Evolutionary conservation across 2,797 vertebrate genomes (phyloP).

Genomic region (Crypturellus tataupa): DNA sequence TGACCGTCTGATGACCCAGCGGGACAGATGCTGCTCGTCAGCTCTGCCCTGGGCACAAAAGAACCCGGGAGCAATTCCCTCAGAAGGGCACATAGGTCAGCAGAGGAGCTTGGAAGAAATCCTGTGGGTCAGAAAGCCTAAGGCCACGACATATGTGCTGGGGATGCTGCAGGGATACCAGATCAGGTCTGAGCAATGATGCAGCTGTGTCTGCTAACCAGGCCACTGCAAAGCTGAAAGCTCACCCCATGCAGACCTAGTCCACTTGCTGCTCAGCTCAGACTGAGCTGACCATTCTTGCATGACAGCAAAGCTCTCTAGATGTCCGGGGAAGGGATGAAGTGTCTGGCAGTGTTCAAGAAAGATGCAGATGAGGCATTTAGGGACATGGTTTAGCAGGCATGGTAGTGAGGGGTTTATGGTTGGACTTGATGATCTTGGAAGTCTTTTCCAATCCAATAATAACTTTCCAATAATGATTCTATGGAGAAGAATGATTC

Average conservation of each 20-base stretch:
- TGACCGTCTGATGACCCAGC: not conserved
- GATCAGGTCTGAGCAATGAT: not conserved
- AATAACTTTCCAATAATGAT: too few relatives aligned
- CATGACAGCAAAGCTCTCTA: not conserved
- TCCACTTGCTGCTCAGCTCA: not conserved
- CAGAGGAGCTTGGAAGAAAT: not conserved
- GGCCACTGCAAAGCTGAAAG: not conserved
- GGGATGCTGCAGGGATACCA: not conserved
- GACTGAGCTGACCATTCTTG: rapidly evolving
- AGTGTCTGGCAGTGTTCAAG: too few relatives aligned
- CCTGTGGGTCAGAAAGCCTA: not conserved
- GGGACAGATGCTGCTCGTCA: not conserved
- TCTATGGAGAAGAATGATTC: too few relatives aligned
- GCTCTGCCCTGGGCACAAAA: not conserved
- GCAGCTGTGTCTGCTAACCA: not conserved
- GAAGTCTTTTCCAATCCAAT: too few relatives aligned
- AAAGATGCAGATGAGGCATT: too few relatives aligned
- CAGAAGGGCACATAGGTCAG: not conserved
- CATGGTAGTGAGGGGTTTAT: too few relatives aligned
- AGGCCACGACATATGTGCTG: not conserved
- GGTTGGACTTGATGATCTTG: too few relatives aligned
- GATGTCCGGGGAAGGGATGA: too few relatives aligned
- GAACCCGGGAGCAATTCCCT: not conserved
- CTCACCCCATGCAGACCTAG: not conserved
- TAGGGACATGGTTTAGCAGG: too few relatives aligned